phyloP scores from a whole-genome alignment of 2,113 vertebrate species.

The Theropithecus gelada region DNA sequence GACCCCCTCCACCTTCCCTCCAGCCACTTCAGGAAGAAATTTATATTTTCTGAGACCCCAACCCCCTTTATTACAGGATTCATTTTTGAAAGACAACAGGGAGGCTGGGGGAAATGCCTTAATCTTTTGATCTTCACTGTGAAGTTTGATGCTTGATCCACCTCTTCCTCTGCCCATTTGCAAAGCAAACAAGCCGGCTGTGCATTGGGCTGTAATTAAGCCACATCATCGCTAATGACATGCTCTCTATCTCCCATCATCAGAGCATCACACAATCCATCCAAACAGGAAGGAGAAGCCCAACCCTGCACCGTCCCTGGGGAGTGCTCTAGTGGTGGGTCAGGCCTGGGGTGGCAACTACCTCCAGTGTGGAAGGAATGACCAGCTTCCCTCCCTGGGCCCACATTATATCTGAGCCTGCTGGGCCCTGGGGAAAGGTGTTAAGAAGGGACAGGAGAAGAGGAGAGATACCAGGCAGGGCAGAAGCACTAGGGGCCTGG shows the following conservation, averaged over 20 bases:
- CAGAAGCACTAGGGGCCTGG: not conserved
- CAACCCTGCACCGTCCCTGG: not conserved
- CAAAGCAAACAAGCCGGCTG: constrained; percentile 47
- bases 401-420: not conserved
- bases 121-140: constrained; percentile 59
- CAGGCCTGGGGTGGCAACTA: not conserved
- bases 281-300: constrained; percentile 41
- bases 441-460: not conserved
- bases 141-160: constrained; percentile 3
- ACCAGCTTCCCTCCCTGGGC: not conserved
- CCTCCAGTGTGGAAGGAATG: not conserved
- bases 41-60: not conserved
- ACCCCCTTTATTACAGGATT: not conserved
- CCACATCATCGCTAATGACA: constrained; percentile 58
- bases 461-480: not conserved
- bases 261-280: not conserved
- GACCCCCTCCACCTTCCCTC: no score
- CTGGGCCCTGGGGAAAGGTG: not conserved
- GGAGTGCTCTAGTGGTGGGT: not conserved
- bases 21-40: not conserved
- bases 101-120: not conserved
- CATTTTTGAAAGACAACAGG: not conserved
- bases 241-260: not conserved
- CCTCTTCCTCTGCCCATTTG: constrained; percentile 65
- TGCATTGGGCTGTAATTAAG: constrained; percentile 59